Conservation (phyloP, 1,140 invertebrate genomes). For the Sinella curviseta region DNA sequence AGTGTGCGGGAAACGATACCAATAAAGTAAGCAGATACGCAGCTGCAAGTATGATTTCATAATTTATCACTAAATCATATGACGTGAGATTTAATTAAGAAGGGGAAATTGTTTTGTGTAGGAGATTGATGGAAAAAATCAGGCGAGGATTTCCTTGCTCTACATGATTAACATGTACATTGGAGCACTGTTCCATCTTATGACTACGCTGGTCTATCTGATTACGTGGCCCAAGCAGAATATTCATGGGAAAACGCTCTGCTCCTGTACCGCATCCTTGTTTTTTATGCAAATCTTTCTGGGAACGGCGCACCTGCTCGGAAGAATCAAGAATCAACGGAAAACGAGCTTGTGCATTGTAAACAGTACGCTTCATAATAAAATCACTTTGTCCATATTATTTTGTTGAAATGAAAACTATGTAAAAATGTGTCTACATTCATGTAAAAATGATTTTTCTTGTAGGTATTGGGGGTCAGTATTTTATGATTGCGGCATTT, state of each 20-base stretch:
- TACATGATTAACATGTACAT: neutral
- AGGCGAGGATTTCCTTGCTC: neutral
- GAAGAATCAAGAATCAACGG: neutral
- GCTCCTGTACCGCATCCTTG: neutral
- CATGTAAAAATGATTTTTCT: neutral
- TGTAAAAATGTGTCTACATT: neutral
- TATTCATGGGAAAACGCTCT: conserved; percentile 3
- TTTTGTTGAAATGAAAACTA: neutral
- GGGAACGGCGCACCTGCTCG: neutral
- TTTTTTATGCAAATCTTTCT: neutral
- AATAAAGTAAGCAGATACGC: neutral
- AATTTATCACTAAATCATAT: neutral
- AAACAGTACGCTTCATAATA: neutral
- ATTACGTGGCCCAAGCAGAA: conserved; percentile 8
- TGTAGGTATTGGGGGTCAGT: neutral
- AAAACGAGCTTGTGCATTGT: neutral
- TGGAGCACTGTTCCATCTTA: neutral
- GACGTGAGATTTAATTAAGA: neutral
- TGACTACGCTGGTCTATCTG: neutral
- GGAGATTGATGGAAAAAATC: neutral
- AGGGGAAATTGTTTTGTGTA: neutral
- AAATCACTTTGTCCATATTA: neutral
- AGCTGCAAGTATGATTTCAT: neutral
- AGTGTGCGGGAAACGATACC: neutral
- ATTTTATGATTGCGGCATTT: conserved; percentile 6